Base-by-base conservation (phyloP, 2,797 vertebrate species). In the Hydrophis major region DNA sequence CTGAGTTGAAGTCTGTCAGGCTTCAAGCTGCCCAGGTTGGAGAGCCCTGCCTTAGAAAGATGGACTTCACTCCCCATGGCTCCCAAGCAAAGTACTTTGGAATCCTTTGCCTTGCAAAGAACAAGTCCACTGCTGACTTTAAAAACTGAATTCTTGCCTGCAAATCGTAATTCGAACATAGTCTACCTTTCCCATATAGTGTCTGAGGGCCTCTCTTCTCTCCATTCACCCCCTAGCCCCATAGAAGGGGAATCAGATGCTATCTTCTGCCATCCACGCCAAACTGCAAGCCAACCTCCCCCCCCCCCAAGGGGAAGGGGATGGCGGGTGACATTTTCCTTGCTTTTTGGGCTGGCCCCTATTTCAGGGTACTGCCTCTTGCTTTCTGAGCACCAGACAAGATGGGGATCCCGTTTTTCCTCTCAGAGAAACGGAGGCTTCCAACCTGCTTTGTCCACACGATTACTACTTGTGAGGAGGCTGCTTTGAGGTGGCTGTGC, bases 401-500 rank as follows among this genome's bases (percentile, higher is more conserved):
- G 14, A 50, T 60, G 27, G 18, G 66, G 25, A 50, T 25, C 5
- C 2, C 0, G 0, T 42, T 28, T 50, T 28, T 10, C 2, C 2
- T 20, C 14, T 66, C 2, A 0, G 6, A 74, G 91, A 13, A 94
- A 6, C 32, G 87, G 53, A 11, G 12, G 47, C 63, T 50, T 63
- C 57, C 57, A 56, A 22, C 2, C n/a, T 3, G 27, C 78, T 78
- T 66, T 66, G 89, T 89, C 92, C 69, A 18, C 92, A 56, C 89
- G 37, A 63, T 28, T 0, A 94, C 20, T 5, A 0, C 89, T n/a
- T 95, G 94, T 6, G 14, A 91, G 59, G 91, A 28, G 88, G 47
- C 92, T 93, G 59, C 88, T 91, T 66, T 86, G 92, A 89, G 94
- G 90, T 95, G 93, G 59, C 93, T 27, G 94, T 92, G 86, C 89